Evolutionary conservation across 1,140 invertebrate genomes (phyloP).

Genomic region (Lucilia sericata): DNA sequence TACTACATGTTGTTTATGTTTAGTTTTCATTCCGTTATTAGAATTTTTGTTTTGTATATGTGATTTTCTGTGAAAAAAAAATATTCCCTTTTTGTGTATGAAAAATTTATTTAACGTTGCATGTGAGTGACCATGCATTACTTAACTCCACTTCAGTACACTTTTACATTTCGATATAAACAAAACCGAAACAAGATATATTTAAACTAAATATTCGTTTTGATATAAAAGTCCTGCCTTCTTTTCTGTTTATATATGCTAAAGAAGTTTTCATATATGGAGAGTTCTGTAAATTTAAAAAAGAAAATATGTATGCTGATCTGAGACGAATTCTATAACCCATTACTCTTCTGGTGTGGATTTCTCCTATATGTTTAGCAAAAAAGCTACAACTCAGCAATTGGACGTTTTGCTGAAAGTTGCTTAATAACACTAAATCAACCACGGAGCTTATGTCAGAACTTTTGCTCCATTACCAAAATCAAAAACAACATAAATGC

Average conservation of each 20-base stretch:
- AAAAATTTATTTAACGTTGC: conserved; percentile 26
- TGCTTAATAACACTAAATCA: too few relatives aligned
- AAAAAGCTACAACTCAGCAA: too few relatives aligned
- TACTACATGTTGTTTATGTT: not conserved
- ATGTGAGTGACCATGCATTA: conserved; percentile 25
- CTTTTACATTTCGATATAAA: not conserved
- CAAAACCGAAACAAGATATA: not conserved
- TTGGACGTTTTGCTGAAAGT: too few relatives aligned
- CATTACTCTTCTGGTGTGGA: too few relatives aligned
- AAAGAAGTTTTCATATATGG: not conserved
- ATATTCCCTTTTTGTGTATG: not conserved
- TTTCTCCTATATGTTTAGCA: too few relatives aligned
- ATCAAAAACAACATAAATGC: too few relatives aligned
- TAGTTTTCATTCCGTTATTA: not conserved
- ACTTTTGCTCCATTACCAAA: too few relatives aligned
- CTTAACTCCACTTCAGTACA: not conserved
- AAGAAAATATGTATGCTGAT: too few relatives aligned
- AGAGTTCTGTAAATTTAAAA: not conserved
- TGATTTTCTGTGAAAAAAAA: not conserved
- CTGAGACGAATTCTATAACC: too few relatives aligned
- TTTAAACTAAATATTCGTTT: not conserved
- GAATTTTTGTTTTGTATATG: not conserved
- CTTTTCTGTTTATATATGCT: not conserved
- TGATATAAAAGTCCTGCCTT: not conserved
- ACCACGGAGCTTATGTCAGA: too few relatives aligned